Percentiles rank a stretch among this genome's conserved stretches.
These are phyloP conservation scores for Nesometra sesokonis DNA, from an alignment of 35 echinoderm and acorn worm species.

Conservation along the genomic window DNA sequence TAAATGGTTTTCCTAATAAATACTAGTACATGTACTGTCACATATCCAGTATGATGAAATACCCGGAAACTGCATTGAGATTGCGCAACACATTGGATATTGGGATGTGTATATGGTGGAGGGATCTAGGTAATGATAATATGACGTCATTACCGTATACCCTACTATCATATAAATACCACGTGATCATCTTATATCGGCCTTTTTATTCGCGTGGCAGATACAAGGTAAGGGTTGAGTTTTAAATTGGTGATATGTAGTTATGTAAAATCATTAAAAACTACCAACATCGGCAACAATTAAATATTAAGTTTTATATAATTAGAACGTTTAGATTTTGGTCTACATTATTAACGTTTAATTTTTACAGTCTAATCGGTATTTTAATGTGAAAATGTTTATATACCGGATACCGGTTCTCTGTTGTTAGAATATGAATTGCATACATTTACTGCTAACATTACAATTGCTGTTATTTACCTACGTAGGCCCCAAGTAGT, in stretches of 20 bases:
- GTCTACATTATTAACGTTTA: too few relatives aligned
- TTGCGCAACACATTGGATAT: neutral
- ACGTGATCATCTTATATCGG: neutral
- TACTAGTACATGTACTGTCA: too few relatives aligned
- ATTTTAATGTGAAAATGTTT: too few relatives aligned
- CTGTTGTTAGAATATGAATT: too few relatives aligned
- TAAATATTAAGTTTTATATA: neutral
- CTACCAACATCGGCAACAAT: neutral
- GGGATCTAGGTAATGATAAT: neutral
- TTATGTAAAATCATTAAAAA: neutral
- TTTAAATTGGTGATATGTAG: neutral
- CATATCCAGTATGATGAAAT: neutral
- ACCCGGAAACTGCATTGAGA: neutral
- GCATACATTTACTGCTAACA: too few relatives aligned
- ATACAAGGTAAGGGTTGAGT: neutral
- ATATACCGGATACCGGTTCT: neutral
- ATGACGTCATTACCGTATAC: conserved; percentile 3
- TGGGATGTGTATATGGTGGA: neutral
- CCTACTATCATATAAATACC: conserved; percentile 4
- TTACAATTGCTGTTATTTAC: too few relatives aligned
- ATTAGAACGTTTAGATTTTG: neutral
- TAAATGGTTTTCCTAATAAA: too few relatives aligned
- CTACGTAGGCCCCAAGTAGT: too few relatives aligned
- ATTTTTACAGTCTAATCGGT: too few relatives aligned
- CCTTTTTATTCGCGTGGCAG: conserved; percentile 11